These are phyloP conservation scores for Thamnophis sirtalis DNA, from an alignment of 2,113 vertebrate species.

Conservation along the genomic window DNA sequence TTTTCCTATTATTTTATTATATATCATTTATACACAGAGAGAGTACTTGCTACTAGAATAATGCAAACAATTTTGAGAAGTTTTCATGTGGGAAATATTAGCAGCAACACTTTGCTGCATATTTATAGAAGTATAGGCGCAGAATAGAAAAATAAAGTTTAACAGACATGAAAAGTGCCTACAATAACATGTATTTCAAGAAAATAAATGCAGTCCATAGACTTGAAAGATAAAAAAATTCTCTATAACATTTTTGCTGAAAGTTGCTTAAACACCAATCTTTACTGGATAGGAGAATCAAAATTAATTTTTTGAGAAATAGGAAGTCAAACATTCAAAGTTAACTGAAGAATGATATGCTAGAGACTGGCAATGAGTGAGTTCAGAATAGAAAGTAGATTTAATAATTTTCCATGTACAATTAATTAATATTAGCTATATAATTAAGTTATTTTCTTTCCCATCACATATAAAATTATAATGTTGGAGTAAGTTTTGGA, in stretches of 20 bases:
- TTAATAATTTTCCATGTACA: not conserved
- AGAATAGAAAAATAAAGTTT: constrained; percentile 1
- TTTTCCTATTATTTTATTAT: not conserved
- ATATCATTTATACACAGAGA: not conserved
- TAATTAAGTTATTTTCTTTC: not conserved
- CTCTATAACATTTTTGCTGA: not conserved
- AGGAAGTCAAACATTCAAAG: not conserved
- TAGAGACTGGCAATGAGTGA: not conserved
- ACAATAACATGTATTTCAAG: not conserved
- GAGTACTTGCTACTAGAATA: not conserved
- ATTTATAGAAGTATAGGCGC: not conserved
- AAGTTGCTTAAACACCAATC: not conserved
- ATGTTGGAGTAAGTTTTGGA: not conserved
- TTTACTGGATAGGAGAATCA: not conserved
- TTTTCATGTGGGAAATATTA: constrained; percentile 11
- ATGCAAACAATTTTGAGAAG: not conserved
- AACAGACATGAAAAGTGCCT: not conserved
- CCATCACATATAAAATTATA: not conserved
- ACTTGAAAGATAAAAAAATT: not conserved
- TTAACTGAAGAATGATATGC: not conserved
- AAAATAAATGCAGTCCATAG: constrained; percentile 31
- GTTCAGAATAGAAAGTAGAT: not conserved
- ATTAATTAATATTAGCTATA: not conserved
- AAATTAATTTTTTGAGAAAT: not conserved
- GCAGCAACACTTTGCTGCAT: not conserved